These are phyloP conservation scores for Vultur gryphus DNA, from an alignment of 2,797 vertebrate genomes.

Conservation along the genomic window DNA sequence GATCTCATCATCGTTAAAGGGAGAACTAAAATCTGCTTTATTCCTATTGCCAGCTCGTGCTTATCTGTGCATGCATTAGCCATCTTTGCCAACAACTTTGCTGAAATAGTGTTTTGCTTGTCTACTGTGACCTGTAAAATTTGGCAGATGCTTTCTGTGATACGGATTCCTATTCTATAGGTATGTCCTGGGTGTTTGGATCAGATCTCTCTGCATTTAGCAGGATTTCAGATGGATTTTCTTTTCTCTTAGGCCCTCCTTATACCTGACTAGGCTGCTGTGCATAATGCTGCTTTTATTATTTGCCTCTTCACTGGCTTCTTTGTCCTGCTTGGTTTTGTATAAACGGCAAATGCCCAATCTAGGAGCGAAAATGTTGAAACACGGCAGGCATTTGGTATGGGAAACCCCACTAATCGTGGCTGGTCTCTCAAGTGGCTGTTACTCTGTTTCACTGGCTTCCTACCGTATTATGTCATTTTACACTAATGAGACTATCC, in stretches of 20 bases:
- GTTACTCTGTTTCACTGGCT: not conserved
- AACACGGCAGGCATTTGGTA: not conserved
- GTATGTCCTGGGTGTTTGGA: not conserved
- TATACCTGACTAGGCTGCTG: not conserved
- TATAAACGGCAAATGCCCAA: not conserved
- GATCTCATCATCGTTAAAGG: not conserved
- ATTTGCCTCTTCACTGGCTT: not conserved
- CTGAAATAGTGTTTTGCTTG: not conserved
- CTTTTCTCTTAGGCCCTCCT: not conserved
- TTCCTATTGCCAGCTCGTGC: not conserved
- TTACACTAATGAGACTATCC: not conserved
- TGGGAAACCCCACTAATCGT: not conserved
- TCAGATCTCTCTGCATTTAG: not conserved
- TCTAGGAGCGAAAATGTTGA: not conserved
- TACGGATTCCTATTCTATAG: accelerated
- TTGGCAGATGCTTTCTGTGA: not conserved
- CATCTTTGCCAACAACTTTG: not conserved
- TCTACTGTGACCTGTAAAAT: not conserved
- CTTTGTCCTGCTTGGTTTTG: not conserved
- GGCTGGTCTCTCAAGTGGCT: not conserved
- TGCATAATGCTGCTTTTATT: not conserved
- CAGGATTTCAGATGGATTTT: not conserved
- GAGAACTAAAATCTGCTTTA: not conserved
- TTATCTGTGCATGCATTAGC: not conserved
- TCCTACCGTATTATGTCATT: accelerated